A percentile compares a stretch with the other conserved stretches of the same genome.
phyloP scores from a whole-genome alignment of 2,797 vertebrate species.

The Crocidura indochinensis region DNA sequence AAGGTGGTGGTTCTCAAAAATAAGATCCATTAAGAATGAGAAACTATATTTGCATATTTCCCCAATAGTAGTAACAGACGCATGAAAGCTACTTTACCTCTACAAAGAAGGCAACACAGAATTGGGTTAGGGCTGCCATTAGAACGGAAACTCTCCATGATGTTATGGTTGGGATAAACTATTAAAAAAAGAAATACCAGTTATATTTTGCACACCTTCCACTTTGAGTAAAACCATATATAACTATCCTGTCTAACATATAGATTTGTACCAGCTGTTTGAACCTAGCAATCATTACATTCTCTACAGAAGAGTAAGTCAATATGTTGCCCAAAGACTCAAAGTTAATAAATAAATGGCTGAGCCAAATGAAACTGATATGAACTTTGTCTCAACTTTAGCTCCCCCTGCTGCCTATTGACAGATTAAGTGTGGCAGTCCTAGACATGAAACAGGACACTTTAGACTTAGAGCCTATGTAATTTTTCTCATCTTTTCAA shows the following conservation, averaged over 20 bases:
- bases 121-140: constrained; percentile 81
- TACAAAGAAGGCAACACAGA: constrained; percentile 85
- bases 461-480: background rate
- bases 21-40: constrained; percentile 9
- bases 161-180: constrained; percentile 88
- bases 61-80: background rate
- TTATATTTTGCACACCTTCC: background rate
- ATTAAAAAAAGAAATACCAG: constrained; percentile 57
- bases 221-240: background rate
- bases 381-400: background rate
- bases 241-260: background rate
- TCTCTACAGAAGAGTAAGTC: background rate
- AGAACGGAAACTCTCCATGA: constrained; percentile 88
- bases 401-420: background rate
- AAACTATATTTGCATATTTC: background rate
- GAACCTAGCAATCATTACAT: background rate
- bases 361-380: constrained; percentile 10
- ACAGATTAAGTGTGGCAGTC: accelerated
- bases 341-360: background rate
- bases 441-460: background rate
- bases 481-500: constrained; percentile 44
- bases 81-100: constrained; percentile 86
- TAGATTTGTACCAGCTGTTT: background rate
- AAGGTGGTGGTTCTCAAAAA: background rate
- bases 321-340: background rate